Percentiles rank a stretch among this genome's conserved stretches.
phyloP scores from a whole-genome alignment of 2,113 vertebrate genomes.

The Mobula hypostoma region DNA sequence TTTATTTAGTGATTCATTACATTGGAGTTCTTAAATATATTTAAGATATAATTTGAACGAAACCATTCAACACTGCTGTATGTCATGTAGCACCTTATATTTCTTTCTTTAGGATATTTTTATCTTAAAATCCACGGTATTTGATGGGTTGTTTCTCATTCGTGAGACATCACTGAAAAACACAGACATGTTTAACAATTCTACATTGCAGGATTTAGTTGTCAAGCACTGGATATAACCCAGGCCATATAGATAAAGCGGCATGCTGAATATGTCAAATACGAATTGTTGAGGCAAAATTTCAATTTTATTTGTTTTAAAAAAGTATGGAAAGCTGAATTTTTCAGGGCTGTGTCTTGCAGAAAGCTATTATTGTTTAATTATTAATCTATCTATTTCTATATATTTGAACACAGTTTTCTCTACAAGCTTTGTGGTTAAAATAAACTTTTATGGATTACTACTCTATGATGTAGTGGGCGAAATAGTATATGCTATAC shows the following conservation, averaged over 20 bases:
- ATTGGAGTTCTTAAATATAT: not conserved
- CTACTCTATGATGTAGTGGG: no score
- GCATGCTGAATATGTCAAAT: constrained; percentile 30
- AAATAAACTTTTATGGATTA: not conserved
- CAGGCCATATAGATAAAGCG: constrained; percentile 16
- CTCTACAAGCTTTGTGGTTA: not conserved
- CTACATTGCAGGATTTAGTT: constrained; percentile 29
- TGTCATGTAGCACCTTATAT: constrained; percentile 1
- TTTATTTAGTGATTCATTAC: not conserved
- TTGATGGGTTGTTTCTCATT: constrained; percentile 33
- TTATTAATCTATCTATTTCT: not conserved
- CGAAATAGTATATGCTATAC: not conserved
- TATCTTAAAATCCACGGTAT: constrained; percentile 34
- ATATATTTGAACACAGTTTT: not conserved
- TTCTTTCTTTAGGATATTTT: constrained; percentile 15
- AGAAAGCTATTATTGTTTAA: not conserved
- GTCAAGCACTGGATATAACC: constrained; percentile 20
- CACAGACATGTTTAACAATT: constrained; percentile 29
- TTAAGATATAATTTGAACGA: constrained; percentile 20
- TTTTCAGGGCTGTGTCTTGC: not conserved
- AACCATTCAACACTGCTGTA: not conserved
- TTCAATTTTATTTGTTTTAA: not conserved
- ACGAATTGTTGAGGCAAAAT: not conserved
- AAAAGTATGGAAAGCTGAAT: not conserved
- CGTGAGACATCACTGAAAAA: constrained; percentile 30